Conservation (phyloP, 2,888 invertebrate species). For the Idaea dimidiata region DNA sequence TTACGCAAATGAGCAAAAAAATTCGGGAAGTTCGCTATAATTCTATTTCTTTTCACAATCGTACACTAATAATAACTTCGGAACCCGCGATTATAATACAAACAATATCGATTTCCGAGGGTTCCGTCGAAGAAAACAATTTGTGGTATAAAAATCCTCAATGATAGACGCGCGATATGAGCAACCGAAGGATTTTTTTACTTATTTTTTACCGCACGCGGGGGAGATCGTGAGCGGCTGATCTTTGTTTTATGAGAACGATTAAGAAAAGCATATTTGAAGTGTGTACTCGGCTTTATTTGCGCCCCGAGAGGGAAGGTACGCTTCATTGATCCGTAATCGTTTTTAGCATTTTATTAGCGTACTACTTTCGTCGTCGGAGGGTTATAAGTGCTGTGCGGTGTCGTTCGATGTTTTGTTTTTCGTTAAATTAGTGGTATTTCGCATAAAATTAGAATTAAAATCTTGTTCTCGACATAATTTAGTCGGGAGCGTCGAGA, state of each 20-base stretch:
- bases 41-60: slow-evolving; percentile 55
- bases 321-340: slow-evolving; percentile 80
- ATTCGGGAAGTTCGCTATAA: slow-evolving; percentile 49
- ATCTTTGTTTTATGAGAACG: slow-evolving; percentile 82
- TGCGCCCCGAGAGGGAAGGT: slow-evolving; percentile 73
- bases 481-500: slow-evolving; percentile 46
- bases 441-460: slow-evolving; percentile 47
- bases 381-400: slow-evolving; percentile 62
- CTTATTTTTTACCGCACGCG: slow-evolving; percentile 56
- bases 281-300: slow-evolving; percentile 79
- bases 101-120: slow-evolving; percentile 67
- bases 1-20: slow-evolving; percentile 43
- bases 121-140: slow-evolving; percentile 64
- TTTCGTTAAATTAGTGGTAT: slow-evolving; percentile 52
- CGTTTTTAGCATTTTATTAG: slow-evolving; percentile 78
- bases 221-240: slow-evolving; percentile 70
- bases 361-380: slow-evolving; percentile 51
- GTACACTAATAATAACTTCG: slow-evolving; percentile 61
- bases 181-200: slow-evolving; percentile 66
- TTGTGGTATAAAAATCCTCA: slow-evolving; percentile 66
- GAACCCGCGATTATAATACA: slow-evolving; percentile 54
- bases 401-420: slow-evolving; percentile 42
- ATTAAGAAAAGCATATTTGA: slow-evolving; percentile 82
- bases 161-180: slow-evolving; percentile 69
- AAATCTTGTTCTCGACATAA: slow-evolving; percentile 57